Conservation (phyloP, 2,888 invertebrate genomes). For the Drosophila incognita region DNA sequence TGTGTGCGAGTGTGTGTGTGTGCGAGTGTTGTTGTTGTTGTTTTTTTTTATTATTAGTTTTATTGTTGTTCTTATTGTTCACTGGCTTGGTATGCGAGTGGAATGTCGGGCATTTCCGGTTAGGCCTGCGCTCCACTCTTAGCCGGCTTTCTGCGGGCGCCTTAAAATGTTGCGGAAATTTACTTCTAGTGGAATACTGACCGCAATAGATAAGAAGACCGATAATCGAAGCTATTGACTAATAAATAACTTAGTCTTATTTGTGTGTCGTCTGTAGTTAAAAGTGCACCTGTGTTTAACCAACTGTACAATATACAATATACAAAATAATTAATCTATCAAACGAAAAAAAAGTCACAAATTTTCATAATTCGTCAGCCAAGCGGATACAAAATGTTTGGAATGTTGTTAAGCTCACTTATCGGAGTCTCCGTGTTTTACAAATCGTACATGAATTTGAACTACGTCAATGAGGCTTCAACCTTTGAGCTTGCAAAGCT, state of each 20-base stretch:
- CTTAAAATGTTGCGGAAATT: constrained; percentile 24
- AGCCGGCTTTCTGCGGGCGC: constrained; percentile 34
- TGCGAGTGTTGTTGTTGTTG: constrained; percentile 23
- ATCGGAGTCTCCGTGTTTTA: neutral
- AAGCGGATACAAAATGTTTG: neutral
- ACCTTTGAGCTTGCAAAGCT: neutral
- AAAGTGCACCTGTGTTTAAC: neutral
- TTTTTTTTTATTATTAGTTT: constrained; percentile 56
- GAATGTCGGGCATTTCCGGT: constrained; percentile 72
- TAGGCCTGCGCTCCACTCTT: constrained; percentile 34
- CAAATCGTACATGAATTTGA: neutral
- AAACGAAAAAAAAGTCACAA: neutral
- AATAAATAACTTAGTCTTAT: neutral
- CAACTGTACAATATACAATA: neutral
- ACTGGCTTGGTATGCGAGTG: constrained; percentile 58
- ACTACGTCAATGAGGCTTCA: neutral
- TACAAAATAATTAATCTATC: neutral
- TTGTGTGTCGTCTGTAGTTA: neutral
- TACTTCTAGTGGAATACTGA: neutral
- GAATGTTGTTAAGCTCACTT: neutral
- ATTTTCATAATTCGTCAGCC: neutral
- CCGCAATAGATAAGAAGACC: neutral
- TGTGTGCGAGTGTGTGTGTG: constrained; percentile 14
- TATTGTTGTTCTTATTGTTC: constrained; percentile 63
- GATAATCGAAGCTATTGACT: neutral